Evolutionary conservation across 2,888 invertebrate genomes (phyloP), one percentile per base, ranked within the genome.

Genomic region (Ormyrus thymus): DNA sequence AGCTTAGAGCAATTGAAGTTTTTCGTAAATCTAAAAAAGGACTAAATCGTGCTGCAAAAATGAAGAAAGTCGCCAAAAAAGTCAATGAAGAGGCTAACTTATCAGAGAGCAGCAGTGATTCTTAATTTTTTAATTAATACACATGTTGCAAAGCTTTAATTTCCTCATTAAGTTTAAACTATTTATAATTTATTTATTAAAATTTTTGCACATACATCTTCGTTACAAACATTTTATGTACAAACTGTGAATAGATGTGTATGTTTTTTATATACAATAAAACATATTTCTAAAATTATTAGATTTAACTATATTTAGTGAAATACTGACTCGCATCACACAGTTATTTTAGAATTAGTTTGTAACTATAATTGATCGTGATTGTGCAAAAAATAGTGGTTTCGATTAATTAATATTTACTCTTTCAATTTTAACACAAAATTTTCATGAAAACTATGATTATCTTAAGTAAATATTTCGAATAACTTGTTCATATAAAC

Each of bases 1-100:
- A 95, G 90, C 90, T 94, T 85, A 93, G 94, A 88, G 96, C 96
- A 0, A 95, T 95, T 64, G 95, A 95, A 88, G 85, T 95, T 71
- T 93, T 94, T 82, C 92, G 94, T 82, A 95, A 93, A 89, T 92
- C 93, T 0, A 93, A 92, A 84, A 91, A 92, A 78, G 94, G 93
- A 82, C 91, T 92, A n/a, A 92, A 92, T 76, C 92, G 88, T 83
- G 91, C 91, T 7, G 90, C 90, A 15, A 91, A 90, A 84, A 90
- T 91, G 82, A 90, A 90, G 59, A 92, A 90, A 84, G 81, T 81
- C 29, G 88, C 90, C 53, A 83, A 91, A 83, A 92, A 92, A 0
- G 91, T 93, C 0, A 93, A 93, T 88, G 91, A 92, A 77, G 92
- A 93, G 83, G 94, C 94, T 29, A 92, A 92, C 46, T 91, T 95